These are phyloP conservation scores for Acleris cristana DNA, from an alignment of 2,888 invertebrate genomes.

Conservation along the genomic window DNA sequence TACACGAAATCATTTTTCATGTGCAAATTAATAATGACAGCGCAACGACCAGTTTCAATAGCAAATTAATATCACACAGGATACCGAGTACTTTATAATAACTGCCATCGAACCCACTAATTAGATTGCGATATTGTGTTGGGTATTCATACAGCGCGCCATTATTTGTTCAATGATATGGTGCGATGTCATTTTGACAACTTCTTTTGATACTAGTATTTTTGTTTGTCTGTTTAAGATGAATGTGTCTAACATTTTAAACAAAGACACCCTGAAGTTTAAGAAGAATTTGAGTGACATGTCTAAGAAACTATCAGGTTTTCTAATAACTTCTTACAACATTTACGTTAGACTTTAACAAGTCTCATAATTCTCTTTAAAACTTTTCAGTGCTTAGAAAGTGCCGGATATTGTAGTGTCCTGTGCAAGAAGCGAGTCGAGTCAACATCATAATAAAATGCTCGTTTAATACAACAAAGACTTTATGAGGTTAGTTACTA, in stretches of 20 bases:
- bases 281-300: too few species aligned
- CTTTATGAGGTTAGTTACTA: background rate
- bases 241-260: too few species aligned
- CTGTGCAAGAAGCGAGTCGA: slow-evolving; percentile 23
- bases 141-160: slow-evolving; percentile 18
- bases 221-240: too few species aligned
- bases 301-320: too few species aligned
- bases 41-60: slow-evolving; percentile 48
- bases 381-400: background rate
- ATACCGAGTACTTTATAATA: slow-evolving; percentile 46
- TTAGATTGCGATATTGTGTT: slow-evolving; percentile 42
- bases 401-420: slow-evolving; percentile 15
- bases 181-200: background rate
- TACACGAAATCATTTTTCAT: background rate
- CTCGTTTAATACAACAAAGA: background rate
- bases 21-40: slow-evolving; percentile 35
- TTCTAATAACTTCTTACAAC: background rate
- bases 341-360: background rate
- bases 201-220: too few species aligned
- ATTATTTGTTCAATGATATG: slow-evolving; percentile 15
- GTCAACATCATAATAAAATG: background rate
- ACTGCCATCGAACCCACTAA: slow-evolving; percentile 41
- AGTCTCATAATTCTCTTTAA: background rate
- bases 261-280: too few species aligned
- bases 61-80: slow-evolving; percentile 55